phyloP scores from a whole-genome alignment of 2,113 vertebrate species.

The Salvator merianae region DNA sequence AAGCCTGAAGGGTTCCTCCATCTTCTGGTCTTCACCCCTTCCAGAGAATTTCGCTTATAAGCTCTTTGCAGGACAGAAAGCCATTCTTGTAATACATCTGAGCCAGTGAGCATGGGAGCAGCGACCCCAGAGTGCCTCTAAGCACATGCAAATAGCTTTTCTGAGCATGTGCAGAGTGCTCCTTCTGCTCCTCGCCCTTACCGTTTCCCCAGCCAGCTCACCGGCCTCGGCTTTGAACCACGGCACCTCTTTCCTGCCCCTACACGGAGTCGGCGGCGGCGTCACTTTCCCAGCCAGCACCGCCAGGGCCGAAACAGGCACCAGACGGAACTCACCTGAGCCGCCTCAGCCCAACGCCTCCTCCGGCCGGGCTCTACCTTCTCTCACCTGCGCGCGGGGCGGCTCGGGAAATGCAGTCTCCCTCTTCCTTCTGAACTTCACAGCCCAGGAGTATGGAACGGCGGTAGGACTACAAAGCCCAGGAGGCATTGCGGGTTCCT shows the following conservation, averaged over 20 bases:
- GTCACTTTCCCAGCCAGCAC: background rate
- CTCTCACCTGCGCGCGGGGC: background rate
- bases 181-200: background rate
- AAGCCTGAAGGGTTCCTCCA: no score
- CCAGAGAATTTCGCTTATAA: no score
- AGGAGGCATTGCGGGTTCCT: background rate
- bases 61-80: no score
- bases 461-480: background rate
- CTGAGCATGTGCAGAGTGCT: background rate
- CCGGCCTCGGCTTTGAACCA: background rate
- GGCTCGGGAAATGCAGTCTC: conserved; percentile 5
- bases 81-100: no score
- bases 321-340: background rate
- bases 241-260: background rate
- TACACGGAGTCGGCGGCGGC: background rate
- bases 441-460: no score
- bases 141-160: background rate
- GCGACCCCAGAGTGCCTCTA: no score
- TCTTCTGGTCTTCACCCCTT: no score
- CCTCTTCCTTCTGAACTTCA: background rate
- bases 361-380: background rate
- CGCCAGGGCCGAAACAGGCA: no score
- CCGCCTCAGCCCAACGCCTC: background rate
- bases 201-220: background rate
- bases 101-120: no score